Percentiles rank a stretch among this genome's conserved stretches.
Conservation (phyloP, 2,888 invertebrate species). For the Siphlonurus alternatus region DNA sequence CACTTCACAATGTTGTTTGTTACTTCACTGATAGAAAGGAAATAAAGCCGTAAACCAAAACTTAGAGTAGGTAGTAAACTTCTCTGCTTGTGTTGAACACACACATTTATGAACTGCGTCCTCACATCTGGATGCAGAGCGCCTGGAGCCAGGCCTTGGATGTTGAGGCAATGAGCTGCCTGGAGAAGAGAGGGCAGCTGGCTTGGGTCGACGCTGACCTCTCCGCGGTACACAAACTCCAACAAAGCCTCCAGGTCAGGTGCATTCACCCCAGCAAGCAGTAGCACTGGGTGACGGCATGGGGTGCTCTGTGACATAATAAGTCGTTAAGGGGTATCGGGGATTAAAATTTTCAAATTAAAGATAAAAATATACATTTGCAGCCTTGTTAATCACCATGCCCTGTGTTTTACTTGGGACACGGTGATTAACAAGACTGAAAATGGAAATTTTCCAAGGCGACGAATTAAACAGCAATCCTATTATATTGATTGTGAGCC, state of each 20-base stretch:
- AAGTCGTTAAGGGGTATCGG: too few species aligned
- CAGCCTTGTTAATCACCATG: too few species aligned
- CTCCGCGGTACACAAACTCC: slow-evolving; percentile 43
- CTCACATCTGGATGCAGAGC: slow-evolving; percentile 26
- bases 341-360: background rate
- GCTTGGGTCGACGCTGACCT: slow-evolving; percentile 42
- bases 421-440: too few species aligned
- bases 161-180: slow-evolving; percentile 42
- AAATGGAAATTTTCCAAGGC: too few species aligned
- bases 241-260: slow-evolving; percentile 41
- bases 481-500: too few species aligned
- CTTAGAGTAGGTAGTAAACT: too few species aligned
- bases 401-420: background rate
- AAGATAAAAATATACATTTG: slow-evolving; percentile 1
- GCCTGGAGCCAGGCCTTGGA: slow-evolving; percentile 38
- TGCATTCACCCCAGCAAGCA: slow-evolving; percentile 42
- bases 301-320: slow-evolving; percentile 34
- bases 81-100: too few species aligned
- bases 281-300: slow-evolving; percentile 45
- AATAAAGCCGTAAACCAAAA: background rate
- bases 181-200: slow-evolving; percentile 41
- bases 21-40: background rate
- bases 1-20: slow-evolving; percentile 17
- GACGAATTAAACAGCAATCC: too few species aligned
- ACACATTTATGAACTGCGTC: too few species aligned